Conservation (phyloP, 2,113 vertebrate species). For the Cervus canadensis region DNA sequence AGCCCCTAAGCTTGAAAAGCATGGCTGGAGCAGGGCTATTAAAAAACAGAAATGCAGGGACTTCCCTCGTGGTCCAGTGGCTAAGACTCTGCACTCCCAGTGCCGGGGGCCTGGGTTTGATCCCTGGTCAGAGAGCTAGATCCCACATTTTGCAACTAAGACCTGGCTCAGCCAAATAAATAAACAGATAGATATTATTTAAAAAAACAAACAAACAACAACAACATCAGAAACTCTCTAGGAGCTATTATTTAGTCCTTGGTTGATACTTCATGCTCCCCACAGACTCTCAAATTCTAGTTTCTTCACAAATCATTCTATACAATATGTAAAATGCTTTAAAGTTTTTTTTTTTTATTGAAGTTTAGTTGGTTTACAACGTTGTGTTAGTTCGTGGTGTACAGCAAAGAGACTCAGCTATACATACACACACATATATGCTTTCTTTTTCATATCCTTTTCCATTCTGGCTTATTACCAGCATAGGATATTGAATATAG, state of each 20-base stretch:
- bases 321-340: neutral
- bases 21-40: neutral
- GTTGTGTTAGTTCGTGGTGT: neutral
- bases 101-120: neutral
- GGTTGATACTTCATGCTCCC: neutral
- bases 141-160: neutral
- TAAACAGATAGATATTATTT: neutral
- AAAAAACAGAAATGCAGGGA: rapidly evolving
- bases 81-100: rapidly evolving
- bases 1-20: neutral
- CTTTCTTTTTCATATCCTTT: neutral
- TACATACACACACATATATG: neutral
- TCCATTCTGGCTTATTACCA: neutral
- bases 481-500: neutral
- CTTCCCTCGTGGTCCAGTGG: neutral
- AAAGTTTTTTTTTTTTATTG: neutral
- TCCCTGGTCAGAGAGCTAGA: neutral
- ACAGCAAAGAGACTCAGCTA: neutral
- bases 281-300: neutral
- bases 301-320: neutral
- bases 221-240: neutral
- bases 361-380: neutral
- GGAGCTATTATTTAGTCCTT: neutral
- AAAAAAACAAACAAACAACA: neutral
- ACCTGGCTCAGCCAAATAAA: neutral